These are phyloP conservation scores for Chironomus striatipennis DNA, from an alignment of 1,140 invertebrate genomes.

Conservation along the genomic window DNA sequence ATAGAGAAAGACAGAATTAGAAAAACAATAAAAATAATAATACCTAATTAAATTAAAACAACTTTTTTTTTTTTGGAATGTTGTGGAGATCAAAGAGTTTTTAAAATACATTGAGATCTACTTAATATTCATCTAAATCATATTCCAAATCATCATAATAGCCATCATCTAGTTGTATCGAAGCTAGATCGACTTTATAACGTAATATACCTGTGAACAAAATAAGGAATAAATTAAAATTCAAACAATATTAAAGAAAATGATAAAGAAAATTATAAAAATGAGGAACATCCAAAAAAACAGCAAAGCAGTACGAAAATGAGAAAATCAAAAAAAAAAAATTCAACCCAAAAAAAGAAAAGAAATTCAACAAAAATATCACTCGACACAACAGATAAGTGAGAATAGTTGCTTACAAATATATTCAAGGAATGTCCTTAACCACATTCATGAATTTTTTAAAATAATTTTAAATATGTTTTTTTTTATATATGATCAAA, in stretches of 20 bases:
- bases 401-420: neutral
- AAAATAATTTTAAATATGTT: neutral
- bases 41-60: too few species aligned
- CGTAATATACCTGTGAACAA: slow-evolving; percentile 53
- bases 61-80: too few species aligned
- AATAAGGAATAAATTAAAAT: neutral
- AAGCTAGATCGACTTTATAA: slow-evolving; percentile 78
- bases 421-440: too few species aligned
- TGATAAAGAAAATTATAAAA: slow-evolving; percentile 19
- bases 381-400: neutral
- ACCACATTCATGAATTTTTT: neutral
- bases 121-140: slow-evolving; percentile 67
- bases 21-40: too few species aligned
- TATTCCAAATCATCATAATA: slow-evolving; percentile 48
- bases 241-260: neutral
- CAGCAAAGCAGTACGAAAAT: neutral
- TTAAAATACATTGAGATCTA: neutral
- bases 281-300: neutral
- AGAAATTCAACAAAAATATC: neutral
- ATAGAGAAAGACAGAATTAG: too few species aligned
- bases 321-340: neutral
- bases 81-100: too few species aligned
- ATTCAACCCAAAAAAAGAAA: neutral
- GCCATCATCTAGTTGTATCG: slow-evolving; percentile 57
- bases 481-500: neutral